Evolutionary conservation across 2,797 vertebrate genomes (phyloP), one percentile per base, ranked within the genome.

Genomic region (Cheirogaleus major): DNA sequence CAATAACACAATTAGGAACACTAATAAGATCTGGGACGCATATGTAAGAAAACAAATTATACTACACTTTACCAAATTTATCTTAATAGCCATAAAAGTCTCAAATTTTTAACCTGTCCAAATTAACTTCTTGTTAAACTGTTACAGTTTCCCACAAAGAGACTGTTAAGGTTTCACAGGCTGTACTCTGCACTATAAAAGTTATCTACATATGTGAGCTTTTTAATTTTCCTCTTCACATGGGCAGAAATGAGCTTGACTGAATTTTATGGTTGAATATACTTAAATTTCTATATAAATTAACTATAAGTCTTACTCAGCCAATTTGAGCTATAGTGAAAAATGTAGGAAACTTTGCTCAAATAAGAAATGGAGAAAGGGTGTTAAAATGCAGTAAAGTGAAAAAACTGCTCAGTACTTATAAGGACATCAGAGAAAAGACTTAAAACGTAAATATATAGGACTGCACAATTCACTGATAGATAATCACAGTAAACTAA

Each of bases 121-220:
- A 87, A 93, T 96, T 70, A 97, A 97, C 90, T 95, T 97, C 83
- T 88, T 96, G 69, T 95, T 67, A 97, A 98, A 97, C 45, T 91
- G 9, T 95, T 95, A 80, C 43, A 91, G 72, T 23, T 70, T 87
- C 23, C 38, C 43, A 70, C 52, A 93, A 7, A 90, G 79, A 95
- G 55, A 84, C 27, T 89, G 15, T 80, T 79, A 89, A 73, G 48
- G 27, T 85, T 83, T 85, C 32, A 85, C 10, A 95, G 83, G 41
- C 22, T 91, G 50, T 10, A 87, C 38, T 95, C 94, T 92, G 90
- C 22, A 89, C 52, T 91, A 78, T 61, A 70, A 95, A 86, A 91
- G 17, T 73, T 69, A 89, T 43, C 27, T 84, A 85, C 22, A 93
- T 82, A 75, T 20, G 80, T n/a, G 27, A 84, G 15, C 61, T 95